phyloP scores from a whole-genome alignment of 2,113 vertebrate genomes.

The Conger conger region DNA sequence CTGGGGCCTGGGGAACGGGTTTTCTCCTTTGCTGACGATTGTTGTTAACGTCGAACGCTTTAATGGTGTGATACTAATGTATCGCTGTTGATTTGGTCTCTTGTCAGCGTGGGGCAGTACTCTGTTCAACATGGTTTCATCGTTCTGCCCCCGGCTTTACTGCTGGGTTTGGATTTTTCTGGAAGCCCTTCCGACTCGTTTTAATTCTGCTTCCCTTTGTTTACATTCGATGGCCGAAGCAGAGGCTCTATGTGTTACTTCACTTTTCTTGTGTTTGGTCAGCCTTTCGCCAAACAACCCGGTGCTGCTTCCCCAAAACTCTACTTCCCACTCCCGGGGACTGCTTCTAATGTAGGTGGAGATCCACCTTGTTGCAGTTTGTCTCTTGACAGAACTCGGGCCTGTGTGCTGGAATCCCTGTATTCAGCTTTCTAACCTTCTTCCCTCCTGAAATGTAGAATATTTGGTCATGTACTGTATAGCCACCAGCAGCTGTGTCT shows the following conservation, averaged over 20 bases:
- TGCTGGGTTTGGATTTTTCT: background rate
- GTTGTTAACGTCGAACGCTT: background rate
- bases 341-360: background rate
- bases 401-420: no score
- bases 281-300: background rate
- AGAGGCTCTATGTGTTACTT: background rate
- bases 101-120: no score
- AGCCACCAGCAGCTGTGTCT: no score
- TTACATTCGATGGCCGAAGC: background rate
- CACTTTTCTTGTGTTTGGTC: background rate
- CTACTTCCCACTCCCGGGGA: background rate
- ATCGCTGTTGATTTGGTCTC: background rate
- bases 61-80: background rate
- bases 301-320: background rate
- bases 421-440: no score
- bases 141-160: background rate
- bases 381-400: no score
- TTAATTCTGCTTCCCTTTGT: background rate
- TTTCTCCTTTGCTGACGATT: background rate
- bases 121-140: background rate
- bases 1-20: background rate
- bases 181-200: background rate
- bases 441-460: no score
- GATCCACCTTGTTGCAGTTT: no score
- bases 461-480: background rate